These are phyloP conservation scores for Amblyornis subalaris DNA, from an alignment of 2,113 vertebrate species.

Conservation along the genomic window DNA sequence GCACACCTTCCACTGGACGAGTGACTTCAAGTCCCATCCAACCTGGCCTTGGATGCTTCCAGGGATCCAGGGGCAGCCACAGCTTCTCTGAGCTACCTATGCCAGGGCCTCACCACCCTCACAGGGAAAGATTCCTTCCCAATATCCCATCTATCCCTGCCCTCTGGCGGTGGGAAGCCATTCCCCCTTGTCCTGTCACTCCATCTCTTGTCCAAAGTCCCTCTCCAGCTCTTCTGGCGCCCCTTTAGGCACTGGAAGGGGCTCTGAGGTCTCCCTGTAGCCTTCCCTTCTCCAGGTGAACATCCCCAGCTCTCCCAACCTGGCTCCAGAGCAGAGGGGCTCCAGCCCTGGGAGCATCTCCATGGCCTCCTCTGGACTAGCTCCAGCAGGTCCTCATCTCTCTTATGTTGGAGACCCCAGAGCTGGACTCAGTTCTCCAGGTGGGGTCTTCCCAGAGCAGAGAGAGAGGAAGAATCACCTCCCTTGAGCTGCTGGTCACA, in stretches of 20 bases:
- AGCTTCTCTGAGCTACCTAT: neutral
- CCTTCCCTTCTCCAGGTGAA: rapidly evolving
- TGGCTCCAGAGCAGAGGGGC: neutral
- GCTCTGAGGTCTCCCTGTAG: neutral
- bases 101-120: rapidly evolving
- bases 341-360: neutral
- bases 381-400: neutral
- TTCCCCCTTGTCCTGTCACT: neutral
- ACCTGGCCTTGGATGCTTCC: rapidly evolving
- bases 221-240: neutral
- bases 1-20: neutral
- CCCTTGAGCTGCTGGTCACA: neutral
- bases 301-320: neutral
- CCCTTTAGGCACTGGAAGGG: rapidly evolving
- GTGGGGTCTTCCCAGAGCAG: neutral
- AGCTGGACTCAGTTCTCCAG: neutral
- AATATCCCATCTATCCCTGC: neutral
- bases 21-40: rapidly evolving
- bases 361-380: neutral
- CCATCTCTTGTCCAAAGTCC: rapidly evolving
- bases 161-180: neutral
- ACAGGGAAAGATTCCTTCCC: rapidly evolving
- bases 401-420: rapidly evolving
- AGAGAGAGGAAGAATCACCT: neutral
- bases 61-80: neutral